A percentile compares a stretch with the other conserved stretches of the same genome.
These are phyloP conservation scores for Hololepta plana DNA, from an alignment of 2,888 invertebrate genomes.

Conservation along the genomic window DNA sequence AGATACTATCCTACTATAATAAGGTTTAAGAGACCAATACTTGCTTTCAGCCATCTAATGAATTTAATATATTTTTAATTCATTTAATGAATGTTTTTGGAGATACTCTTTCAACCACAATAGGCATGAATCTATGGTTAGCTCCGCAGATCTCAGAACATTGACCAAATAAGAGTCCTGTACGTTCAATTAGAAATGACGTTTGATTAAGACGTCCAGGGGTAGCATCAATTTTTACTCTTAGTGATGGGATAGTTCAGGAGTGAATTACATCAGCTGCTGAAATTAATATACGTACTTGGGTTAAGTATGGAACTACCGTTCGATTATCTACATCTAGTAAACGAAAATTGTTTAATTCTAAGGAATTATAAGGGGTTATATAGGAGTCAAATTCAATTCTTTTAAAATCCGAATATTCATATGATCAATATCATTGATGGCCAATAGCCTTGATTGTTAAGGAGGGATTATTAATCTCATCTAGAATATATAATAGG, in stretches of 20 bases:
- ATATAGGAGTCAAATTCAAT: slow-evolving; percentile 45
- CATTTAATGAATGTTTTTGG: slow-evolving; percentile 37
- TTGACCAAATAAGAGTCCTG: slow-evolving; percentile 53
- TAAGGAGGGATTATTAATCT: slow-evolving; percentile 37
- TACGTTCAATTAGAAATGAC: slow-evolving; percentile 38
- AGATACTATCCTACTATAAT: slow-evolving; percentile 40
- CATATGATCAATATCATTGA: slow-evolving; percentile 44
- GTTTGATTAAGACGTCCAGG: slow-evolving; percentile 48
- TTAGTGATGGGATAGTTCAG: slow-evolving; percentile 42
- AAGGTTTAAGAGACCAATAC: slow-evolving; percentile 53
- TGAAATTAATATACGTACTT: slow-evolving; percentile 43
- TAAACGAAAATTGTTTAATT: slow-evolving; percentile 31
- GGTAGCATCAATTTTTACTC: slow-evolving; percentile 45
- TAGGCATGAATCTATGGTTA: slow-evolving; percentile 67
- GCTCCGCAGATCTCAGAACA: slow-evolving; percentile 70
- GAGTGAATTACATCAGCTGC: slow-evolving; percentile 48
- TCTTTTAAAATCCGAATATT: slow-evolving; percentile 41
- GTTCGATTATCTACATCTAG: slow-evolving; percentile 46
- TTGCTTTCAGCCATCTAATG: slow-evolving; percentile 52
- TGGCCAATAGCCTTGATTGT: slow-evolving; percentile 42
- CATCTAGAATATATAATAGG: slow-evolving; percentile 40
- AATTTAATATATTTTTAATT: slow-evolving; percentile 30
- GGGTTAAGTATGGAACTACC: slow-evolving; percentile 36
- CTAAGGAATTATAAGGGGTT: slow-evolving; percentile 29
- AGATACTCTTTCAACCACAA: slow-evolving; percentile 41